phyloP scores from a whole-genome alignment of 2,113 vertebrate genomes.

The Pteronura brasiliensis region DNA sequence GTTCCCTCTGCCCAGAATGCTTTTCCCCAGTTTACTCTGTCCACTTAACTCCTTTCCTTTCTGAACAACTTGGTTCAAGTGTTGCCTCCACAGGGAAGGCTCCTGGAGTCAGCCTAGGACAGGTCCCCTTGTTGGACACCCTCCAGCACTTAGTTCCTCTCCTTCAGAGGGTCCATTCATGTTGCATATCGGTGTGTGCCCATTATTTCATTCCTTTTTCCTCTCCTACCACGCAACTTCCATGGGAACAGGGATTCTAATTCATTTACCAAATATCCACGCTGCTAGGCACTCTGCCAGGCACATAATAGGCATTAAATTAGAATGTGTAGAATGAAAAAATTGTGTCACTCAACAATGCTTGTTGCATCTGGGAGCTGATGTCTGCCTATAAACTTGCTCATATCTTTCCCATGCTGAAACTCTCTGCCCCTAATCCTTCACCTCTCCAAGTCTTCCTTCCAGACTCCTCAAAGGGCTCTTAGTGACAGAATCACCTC shows the following conservation, averaged over 20 bases:
- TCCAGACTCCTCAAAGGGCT: constrained; percentile 9
- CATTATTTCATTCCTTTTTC: background rate
- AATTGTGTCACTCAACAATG: background rate
- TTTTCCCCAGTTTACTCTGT: background rate
- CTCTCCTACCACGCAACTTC: background rate
- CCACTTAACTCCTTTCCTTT: background rate
- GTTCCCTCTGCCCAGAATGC: background rate
- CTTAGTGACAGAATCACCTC: background rate
- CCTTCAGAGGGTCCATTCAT: background rate
- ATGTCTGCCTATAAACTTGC: background rate
- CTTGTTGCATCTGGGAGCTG: background rate
- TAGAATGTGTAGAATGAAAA: background rate
- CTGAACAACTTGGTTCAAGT: background rate
- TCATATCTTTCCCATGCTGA: background rate
- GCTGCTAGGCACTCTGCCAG: background rate
- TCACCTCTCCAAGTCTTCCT: background rate
- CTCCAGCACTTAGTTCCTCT: background rate
- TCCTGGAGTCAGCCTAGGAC: background rate
- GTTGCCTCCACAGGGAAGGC: background rate
- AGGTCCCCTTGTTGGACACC: background rate
- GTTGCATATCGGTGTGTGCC: fast-evolving
- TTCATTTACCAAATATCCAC: background rate
- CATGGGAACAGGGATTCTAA: background rate
- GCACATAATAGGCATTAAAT: background rate
- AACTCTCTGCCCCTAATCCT: background rate